Base-by-base conservation (phyloP, 2,888 invertebrate species). In the Harpalus rufipes region DNA sequence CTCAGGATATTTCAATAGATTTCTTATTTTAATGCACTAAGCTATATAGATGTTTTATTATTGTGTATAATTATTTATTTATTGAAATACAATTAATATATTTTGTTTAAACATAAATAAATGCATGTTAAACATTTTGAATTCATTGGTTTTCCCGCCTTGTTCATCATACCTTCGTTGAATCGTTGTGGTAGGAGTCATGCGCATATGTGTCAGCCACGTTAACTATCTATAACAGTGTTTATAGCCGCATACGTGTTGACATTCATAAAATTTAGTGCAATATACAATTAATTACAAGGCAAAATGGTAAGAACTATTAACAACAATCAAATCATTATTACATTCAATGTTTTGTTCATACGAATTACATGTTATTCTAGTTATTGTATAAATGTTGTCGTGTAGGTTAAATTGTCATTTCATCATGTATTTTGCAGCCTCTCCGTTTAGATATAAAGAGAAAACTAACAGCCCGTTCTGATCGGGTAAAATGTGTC, bases 371-470 rank as follows among this genome's bases (percentile, higher is more conserved):
- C n/a, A 59, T 56, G n/a, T 25, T 32, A 32, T 32, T 32, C 32
- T 32, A 32, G 32, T 5, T 32, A 32, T 21, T 41, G 12, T 44
- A 12, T 41, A 7, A 59, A 2, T 41, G 25, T 44, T 41, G 32
- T 21, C 81, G 32, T 59, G n/a, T 81, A 81, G 81, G 81, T 81
- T 81, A 81, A 80, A 81, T n/a, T 81, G 81, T 81, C 81, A 81
- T n/a, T 80, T 59, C 79, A 59, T 59, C 58, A 81, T 81, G 1
- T 25, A 56, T 56, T 39, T 92, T 92, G 61, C 89, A 97, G 99
- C 99, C 99, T 88, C 94, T 99, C 87, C 95, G 98, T 91, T 93
- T 99, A 91, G 99, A 99, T 92, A 99, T 99, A 90, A 99, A 99
- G 93, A 95, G 99, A 90, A 98, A 97, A 92, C 92, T 99, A 90